These are phyloP conservation scores for Muraenolepis orangiensis DNA, from an alignment of 2,797 vertebrate species.

Conservation along the genomic window DNA sequence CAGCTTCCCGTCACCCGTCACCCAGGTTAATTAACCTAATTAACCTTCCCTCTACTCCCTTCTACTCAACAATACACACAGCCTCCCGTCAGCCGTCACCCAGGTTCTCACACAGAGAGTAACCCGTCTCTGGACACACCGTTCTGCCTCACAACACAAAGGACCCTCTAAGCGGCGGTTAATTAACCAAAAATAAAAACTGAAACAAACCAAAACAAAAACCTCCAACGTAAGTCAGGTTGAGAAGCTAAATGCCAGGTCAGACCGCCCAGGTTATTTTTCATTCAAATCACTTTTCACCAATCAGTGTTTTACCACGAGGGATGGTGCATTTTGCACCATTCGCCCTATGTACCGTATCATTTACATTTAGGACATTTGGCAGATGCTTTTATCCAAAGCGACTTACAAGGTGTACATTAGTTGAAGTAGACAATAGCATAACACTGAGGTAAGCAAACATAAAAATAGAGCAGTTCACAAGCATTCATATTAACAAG, in stretches of 20 bases:
- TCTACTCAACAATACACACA: background rate
- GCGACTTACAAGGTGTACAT: too few species aligned
- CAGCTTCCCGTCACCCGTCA: background rate
- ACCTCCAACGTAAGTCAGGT: background rate
- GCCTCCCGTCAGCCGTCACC: background rate
- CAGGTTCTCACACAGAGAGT: background rate
- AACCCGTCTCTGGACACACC: background rate
- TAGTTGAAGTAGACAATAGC: too few species aligned
- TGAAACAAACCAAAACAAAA: slow-evolving; percentile 6
- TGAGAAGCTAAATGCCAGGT: background rate
- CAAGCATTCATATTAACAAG: too few species aligned
- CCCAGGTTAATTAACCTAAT: background rate
- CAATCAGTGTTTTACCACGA: too few species aligned
- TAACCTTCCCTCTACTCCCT: background rate
- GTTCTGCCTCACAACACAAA: background rate
- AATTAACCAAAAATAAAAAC: slow-evolving; percentile 20
- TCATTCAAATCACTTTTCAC: background rate
- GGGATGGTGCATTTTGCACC: too few species aligned
- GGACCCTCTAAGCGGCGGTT: slow-evolving; percentile 4
- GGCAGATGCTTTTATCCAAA: too few species aligned
- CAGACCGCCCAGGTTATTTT: background rate
- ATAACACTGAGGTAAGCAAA: too few species aligned
- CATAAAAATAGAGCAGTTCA: too few species aligned
- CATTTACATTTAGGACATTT: too few species aligned
- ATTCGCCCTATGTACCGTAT: too few species aligned